Conservation (phyloP, 2,888 invertebrate genomes). For the Drosophila anomalata region DNA sequence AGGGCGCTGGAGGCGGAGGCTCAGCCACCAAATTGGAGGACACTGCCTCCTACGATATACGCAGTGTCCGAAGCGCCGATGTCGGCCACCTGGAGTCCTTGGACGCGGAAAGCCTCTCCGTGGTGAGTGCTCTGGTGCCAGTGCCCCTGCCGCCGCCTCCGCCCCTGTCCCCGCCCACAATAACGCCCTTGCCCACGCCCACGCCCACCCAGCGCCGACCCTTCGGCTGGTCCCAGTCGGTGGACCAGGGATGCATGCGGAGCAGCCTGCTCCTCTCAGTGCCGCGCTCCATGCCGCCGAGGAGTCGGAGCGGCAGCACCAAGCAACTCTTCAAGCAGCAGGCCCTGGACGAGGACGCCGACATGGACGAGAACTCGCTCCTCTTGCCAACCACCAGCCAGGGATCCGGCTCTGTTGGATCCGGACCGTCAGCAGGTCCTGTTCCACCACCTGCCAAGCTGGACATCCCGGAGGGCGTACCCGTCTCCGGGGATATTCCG, state of each 20-base stretch:
- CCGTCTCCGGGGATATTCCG: slow-evolving; percentile 12
- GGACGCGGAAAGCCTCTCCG: slow-evolving; percentile 45
- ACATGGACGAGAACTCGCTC: slow-evolving; percentile 85
- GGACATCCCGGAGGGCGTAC: slow-evolving; percentile 3
- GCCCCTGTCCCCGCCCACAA: slow-evolving; percentile 35
- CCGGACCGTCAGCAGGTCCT: neutral
- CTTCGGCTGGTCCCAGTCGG: slow-evolving; percentile 81
- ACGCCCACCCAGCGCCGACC: slow-evolving; percentile 58
- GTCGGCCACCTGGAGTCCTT: slow-evolving; percentile 49
- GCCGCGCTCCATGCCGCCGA: slow-evolving; percentile 83
- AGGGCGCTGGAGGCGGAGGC: slow-evolving; percentile 25
- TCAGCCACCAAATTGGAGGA: neutral
- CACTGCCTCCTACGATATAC: slow-evolving; percentile 74
- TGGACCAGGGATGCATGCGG: slow-evolving; percentile 79
- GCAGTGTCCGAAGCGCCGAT: slow-evolving; percentile 81
- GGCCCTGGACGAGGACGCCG: slow-evolving; percentile 85
- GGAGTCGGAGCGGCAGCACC: slow-evolving; percentile 84
- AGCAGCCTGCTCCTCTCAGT: slow-evolving; percentile 81
- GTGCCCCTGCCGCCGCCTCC: slow-evolving; percentile 26
- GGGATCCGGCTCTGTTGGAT: neutral
- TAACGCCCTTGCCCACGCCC: slow-evolving; percentile 11
- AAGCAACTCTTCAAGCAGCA: slow-evolving; percentile 86
- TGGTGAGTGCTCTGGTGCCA: slow-evolving; percentile 55
- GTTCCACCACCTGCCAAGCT: slow-evolving; percentile 8
- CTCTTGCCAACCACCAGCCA: slow-evolving; percentile 80